phyloP scores from a whole-genome alignment of 2,797 vertebrate genomes.

The Carapus acus region DNA sequence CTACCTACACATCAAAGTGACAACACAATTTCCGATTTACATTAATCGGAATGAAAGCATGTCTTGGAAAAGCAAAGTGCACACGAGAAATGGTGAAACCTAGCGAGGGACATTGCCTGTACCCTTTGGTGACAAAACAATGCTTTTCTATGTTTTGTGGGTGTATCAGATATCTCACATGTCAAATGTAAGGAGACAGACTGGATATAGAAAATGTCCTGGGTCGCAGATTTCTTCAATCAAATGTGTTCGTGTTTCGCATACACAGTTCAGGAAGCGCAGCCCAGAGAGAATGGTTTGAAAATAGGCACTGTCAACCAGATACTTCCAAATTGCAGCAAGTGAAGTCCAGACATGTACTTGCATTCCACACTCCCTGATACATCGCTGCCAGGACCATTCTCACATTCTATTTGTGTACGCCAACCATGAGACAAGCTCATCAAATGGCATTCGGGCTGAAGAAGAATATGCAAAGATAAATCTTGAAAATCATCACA shows the following conservation, averaged over 20 bases:
- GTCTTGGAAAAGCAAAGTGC: constrained; percentile 12
- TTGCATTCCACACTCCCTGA: constrained; percentile 40
- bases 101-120: constrained; percentile 3
- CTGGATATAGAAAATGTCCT: constrained; percentile 12
- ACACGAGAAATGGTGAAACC: constrained; percentile 24
- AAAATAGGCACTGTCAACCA: not conserved
- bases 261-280: not conserved
- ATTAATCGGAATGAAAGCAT: constrained; percentile 1
- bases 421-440: constrained; percentile 1
- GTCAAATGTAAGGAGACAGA: not conserved
- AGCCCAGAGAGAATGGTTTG: not conserved
- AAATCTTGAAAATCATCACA: not conserved
- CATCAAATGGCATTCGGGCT: constrained; percentile 9
- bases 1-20: too few species aligned
- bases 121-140: constrained; percentile 16
- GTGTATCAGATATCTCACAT: constrained; percentile 10
- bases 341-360: constrained; percentile 46
- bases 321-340: constrained; percentile 13
- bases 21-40: constrained; percentile 21
- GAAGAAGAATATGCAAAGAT: constrained; percentile 10
- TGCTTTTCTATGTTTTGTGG: constrained; percentile 13
- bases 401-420: constrained; percentile 10
- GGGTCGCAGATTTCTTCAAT: constrained; percentile 14
- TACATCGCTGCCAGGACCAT: constrained; percentile 1
- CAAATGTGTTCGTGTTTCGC: constrained; percentile 2